Base-by-base conservation (phyloP, 2,113 vertebrate genomes). In the Brachirus orientalis region DNA sequence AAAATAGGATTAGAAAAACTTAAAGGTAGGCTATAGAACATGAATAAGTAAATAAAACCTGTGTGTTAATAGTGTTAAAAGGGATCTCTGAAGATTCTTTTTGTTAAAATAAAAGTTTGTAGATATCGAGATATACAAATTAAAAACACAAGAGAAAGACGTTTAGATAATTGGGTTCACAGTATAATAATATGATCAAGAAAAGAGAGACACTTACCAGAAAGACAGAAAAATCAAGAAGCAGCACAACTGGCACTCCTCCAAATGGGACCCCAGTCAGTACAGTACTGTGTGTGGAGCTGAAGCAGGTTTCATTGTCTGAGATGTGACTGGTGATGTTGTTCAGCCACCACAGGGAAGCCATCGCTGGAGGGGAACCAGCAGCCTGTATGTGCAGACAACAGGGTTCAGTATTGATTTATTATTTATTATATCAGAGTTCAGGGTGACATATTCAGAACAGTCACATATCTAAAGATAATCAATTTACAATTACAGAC, bases 161-260 rank as follows among this genome's bases (percentile, higher is more conserved):
- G 2, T 16, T 46, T 9, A 63, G 19, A 51, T 36, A 63, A 46
- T 1, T 51, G 8, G 6, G 0, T 1, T 52, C 50, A 53, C 40
- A 57, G 18, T n/a, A 60, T 8, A 68, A n/a, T 59, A 9, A 35
- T 12, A 57, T 14, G 18, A 77, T 67, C 12, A 19, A 8, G 17
- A 59, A 50, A 4, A 8, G 8, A 54, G 11, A 44, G 28, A 62
- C 18, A 79, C 59, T 10, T 55, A 91, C 88, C 90, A 96, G 75
- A 68, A 99, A 99, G 79, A 93, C 93, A 53, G 38, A 36, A 58
- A 98, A 96, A 5, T 99, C 92, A 1, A 98, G 89, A 71, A 99
- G 90, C 37, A 99, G 86, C 17, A 99, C 96, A 0, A 90, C 78
- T 4, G 95, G 97, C 48, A 99, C 84, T 18, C 97, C 97, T 28